Conservation (phyloP, 2,888 invertebrate species). For the Habrosyne pyritoides region DNA sequence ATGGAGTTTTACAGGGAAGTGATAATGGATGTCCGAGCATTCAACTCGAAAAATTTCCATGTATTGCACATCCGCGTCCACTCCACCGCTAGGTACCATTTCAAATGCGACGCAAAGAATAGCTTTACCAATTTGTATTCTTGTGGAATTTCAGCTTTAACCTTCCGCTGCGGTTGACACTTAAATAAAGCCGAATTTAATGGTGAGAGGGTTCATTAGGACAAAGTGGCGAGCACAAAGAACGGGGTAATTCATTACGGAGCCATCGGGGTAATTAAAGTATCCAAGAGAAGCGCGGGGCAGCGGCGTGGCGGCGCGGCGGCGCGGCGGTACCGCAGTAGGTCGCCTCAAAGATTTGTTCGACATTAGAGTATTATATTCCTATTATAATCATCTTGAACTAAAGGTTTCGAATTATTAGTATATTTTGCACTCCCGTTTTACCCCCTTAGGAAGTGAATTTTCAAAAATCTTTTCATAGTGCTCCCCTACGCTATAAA, state of each 20-base stretch:
- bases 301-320: neutral
- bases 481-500: no score
- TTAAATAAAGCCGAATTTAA: constrained; percentile 1
- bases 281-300: neutral
- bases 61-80: neutral
- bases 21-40: neutral
- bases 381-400: no score
- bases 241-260: constrained; percentile 1
- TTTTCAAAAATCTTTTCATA: no score
- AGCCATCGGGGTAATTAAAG: neutral
- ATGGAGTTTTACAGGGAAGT: neutral
- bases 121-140: neutral
- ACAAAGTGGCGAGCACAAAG: constrained; percentile 1
- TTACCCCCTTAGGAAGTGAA: no score
- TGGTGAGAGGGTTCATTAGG: neutral
- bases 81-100: neutral
- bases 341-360: no score
- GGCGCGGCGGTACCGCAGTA: no score
- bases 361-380: no score
- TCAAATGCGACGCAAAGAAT: neutral
- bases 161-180: neutral
- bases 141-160: neutral
- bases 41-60: neutral
- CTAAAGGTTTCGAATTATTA: no score
- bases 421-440: no score